Evolutionary conservation across 1,140 invertebrate genomes (phyloP), one percentile per base, ranked within the genome.

Genomic region (Mya arenaria): DNA sequence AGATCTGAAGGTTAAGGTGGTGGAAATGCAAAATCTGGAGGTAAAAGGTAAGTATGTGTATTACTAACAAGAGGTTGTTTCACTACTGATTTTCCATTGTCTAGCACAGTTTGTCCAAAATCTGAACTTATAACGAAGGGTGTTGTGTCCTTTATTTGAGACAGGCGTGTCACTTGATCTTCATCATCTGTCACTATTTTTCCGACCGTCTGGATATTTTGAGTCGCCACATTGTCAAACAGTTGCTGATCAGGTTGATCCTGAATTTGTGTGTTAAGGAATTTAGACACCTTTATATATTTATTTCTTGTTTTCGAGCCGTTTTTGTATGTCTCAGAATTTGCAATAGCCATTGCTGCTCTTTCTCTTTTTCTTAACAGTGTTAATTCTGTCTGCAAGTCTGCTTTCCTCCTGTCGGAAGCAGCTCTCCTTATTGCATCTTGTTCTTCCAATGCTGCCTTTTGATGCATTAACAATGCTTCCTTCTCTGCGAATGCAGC

Each of bases 401-500:
- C 60, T 32, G 60, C 23, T 63, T 63, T 63, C 23, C 60, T 63
- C 60, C 60, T 63, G 23, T 10, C 60, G 15, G 60, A 10, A 63
- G 55, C 55, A 19, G 55, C 55, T 56, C 19, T 56, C 55, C 55
- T 56, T 6, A 63, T 56, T 19, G 55, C 55, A 56, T 56, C 55
- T 19, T 56, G 55, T 19, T 56, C 55, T 56, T 56, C 55, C 19
- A 56, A 8, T 56, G n/a, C 55, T 56, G 55, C 55, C 55, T 56
- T n/a, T n/a, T n/a, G n/a, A n/a, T n/a, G n/a, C n/a, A n/a, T n/a
- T n/a, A n/a, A n/a, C n/a, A n/a, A n/a, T 63, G 60, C 60, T 63
- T 63, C 60, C 39, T 63, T 63, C 55, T 56, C 55, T 56, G 55
- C 55, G 55, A 56, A 56, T 56, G 55, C 55, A 56, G 55, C 55